Evolutionary conservation across 37 sponge, comb jelly and placozoan genomes (phyloP), one percentile per base, ranked within the genome.

Genomic region (Axinella damicornis): DNA sequence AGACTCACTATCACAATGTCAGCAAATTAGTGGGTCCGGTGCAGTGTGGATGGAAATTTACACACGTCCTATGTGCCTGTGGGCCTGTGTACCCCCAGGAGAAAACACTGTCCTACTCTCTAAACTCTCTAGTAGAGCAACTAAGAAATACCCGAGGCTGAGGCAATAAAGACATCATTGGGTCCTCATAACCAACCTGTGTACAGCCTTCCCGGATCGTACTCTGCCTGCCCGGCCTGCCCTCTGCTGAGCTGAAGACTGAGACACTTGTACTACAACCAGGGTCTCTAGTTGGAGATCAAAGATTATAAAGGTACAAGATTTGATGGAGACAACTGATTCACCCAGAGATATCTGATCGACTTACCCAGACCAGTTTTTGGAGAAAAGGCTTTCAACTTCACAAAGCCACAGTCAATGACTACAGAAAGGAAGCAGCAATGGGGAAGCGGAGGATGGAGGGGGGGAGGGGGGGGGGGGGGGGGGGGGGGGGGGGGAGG

Each of bases 381-480:
- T 20, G 91, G 82, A 31, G 86, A 86, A 56, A 92, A 90, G 40
- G 94, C 85, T 63, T 62, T 83, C 27, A 97, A 60, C 71, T 97
- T 97, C 28, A 95, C 98, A 90, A 95, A 97, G 30, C 98, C 98
- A 84, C 93, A 92, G 73, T 97, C 98, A 31, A 97, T 85, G 35
- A 97, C 95, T 95, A 53, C 38, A 80, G 1, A 36, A 57, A 2
- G 21, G 12, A 63, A 17, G 30, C 30, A 17, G 30, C 30, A 68
- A 52, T 65, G 13, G 5, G 2, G 27, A 40, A 46, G 46, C 9
- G 4, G 46, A 46, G 4, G 9, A 4, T 46, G 46, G 9, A 9
- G 9, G 46, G 9, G 46, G 9, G 46, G 9, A 9, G 46, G 46
- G 9, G 9, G 9, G 46, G 9, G 9, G 46, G 4, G 9, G 46